These are phyloP conservation scores for Clunio marinus DNA, from an alignment of 2,888 invertebrate species.

Conservation along the genomic window DNA sequence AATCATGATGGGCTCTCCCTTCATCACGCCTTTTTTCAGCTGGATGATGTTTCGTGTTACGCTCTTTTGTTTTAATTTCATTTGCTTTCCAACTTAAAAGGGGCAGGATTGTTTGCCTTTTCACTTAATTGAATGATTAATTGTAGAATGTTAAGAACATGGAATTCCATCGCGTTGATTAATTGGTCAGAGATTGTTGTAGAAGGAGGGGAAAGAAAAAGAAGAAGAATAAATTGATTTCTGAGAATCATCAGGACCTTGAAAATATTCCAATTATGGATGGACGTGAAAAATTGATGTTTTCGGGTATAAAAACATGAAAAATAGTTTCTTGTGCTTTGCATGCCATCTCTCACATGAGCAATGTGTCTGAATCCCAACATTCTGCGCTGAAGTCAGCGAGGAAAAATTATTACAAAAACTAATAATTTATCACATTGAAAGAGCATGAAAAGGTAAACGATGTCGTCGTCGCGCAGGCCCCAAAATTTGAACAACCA, in stretches of 20 bases:
- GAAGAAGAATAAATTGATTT: constrained; percentile 28
- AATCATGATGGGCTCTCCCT: constrained; percentile 9
- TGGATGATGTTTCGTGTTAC: constrained; percentile 11
- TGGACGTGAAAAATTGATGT: constrained; percentile 17
- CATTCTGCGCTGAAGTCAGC: neutral
- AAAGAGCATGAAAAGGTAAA: neutral
- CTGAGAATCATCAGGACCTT: constrained; percentile 35
- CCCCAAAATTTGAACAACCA: neutral
- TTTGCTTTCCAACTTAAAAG: neutral
- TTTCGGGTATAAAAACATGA: constrained; percentile 15
- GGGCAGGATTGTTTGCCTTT: constrained; percentile 29
- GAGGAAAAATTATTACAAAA: neutral
- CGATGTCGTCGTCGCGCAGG: constrained; percentile 22
- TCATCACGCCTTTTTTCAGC: constrained; percentile 35
- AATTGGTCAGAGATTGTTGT: constrained; percentile 30
- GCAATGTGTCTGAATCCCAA: neutral
- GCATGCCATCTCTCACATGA: constrained; percentile 1
- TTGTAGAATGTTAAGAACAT: constrained; percentile 25
- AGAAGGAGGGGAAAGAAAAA: no score
- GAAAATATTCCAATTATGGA: constrained; percentile 8
- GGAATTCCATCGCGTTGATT: constrained; percentile 34
- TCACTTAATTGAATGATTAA: constrained; percentile 38
- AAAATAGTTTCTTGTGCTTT: constrained; percentile 21
- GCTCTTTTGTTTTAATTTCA: constrained; percentile 34
- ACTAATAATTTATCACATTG: constrained; percentile 11